phyloP scores from a whole-genome alignment of 2,113 vertebrate genomes.

The Perca schrenkii region DNA sequence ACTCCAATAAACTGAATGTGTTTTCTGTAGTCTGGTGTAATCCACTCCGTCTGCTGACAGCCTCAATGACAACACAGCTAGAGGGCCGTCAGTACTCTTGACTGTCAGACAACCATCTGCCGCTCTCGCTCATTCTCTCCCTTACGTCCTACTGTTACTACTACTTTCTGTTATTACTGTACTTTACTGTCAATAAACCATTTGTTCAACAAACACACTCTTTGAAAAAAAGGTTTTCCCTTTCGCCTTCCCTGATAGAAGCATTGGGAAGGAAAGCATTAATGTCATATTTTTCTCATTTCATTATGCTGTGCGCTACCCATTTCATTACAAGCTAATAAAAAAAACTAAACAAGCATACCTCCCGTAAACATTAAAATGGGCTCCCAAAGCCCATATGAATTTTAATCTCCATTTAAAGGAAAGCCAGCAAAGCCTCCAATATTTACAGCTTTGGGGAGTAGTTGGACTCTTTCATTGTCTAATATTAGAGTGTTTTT shows the following conservation, averaged over 20 bases:
- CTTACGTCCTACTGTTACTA: conserved; percentile 4
- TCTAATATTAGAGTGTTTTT: conserved; percentile 18
- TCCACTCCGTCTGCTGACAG: conserved; percentile 72
- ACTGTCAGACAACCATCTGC: conserved; percentile 64
- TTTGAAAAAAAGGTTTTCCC: conserved; percentile 29
- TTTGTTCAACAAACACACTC: conserved; percentile 47
- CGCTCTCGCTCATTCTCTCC: conserved; percentile 10
- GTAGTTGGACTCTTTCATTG: conserved; percentile 20
- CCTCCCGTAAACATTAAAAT: conserved; percentile 45
- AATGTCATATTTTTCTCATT: conserved; percentile 50
- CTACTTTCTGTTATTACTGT: conserved; percentile 17
- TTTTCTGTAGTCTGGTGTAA: conserved; percentile 62
- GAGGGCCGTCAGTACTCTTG: conserved; percentile 25
- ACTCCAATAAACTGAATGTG: conserved; percentile 60
- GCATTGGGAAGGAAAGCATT: conserved; percentile 30
- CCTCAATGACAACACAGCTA: conserved; percentile 62
- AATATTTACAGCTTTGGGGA: conserved; percentile 46
- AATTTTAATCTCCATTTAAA: conserved; percentile 59
- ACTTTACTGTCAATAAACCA: conserved; percentile 38
- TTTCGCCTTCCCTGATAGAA: conserved; percentile 33
- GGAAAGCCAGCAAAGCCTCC: conserved; percentile 34
- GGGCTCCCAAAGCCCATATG: conserved; percentile 42
- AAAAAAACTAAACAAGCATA: conserved; percentile 45
- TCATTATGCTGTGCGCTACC: conserved; percentile 40
- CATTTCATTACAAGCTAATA: conserved; percentile 65